These are phyloP conservation scores for Saguinus midas DNA, from an alignment of 2,113 vertebrate genomes.

Conservation along the genomic window DNA sequence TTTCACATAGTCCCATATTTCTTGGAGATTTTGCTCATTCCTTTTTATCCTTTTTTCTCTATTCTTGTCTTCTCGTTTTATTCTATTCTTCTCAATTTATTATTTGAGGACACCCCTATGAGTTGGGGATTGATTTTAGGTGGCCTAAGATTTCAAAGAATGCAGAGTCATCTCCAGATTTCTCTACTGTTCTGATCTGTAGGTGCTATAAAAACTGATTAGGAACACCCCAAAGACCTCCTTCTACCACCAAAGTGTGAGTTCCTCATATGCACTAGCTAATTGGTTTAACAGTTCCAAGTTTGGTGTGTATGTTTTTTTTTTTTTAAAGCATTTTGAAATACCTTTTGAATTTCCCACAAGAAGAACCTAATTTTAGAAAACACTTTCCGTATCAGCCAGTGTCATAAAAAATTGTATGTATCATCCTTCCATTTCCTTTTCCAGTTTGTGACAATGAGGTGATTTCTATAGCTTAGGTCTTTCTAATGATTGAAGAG, in stretches of 20 bases:
- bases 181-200: background rate
- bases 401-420: background rate
- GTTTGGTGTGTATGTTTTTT: background rate
- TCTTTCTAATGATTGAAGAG: background rate
- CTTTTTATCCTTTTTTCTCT: too few species aligned
- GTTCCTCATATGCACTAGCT: background rate
- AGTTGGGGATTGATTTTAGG: background rate
- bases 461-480: background rate
- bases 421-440: background rate
- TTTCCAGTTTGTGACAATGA: background rate
- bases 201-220: background rate
- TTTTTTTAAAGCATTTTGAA: background rate
- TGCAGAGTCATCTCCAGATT: background rate
- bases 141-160: background rate
- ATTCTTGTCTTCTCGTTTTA: too few species aligned
- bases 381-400: background rate
- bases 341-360: constrained; percentile 10
- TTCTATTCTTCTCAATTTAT: background rate
- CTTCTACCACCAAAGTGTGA: background rate
- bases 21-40: too few species aligned
- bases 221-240: background rate
- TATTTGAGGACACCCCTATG: background rate
- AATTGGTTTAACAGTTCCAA: background rate
- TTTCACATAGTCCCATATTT: too few species aligned
- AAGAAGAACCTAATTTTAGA: constrained; percentile 4